Evolutionary conservation across 2,797 vertebrate species (phyloP).

Genomic region (Ctenopoma multispine): DNA sequence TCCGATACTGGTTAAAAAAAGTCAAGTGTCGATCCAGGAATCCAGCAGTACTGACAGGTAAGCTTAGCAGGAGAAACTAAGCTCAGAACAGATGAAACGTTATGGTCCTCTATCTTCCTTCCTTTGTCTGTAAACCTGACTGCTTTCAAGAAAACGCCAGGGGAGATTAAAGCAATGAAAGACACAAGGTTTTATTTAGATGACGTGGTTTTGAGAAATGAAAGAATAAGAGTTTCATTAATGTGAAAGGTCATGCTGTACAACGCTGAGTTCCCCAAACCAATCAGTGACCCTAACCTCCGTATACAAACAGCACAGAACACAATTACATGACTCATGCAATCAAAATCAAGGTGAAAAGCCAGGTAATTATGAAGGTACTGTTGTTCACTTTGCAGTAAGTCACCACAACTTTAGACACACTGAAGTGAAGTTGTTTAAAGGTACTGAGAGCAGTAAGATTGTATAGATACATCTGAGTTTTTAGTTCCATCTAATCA

Average conservation of each 20-base stretch:
- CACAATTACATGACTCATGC: not conserved
- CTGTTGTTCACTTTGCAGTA: not conserved
- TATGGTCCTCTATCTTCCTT: not conserved
- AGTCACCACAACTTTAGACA: too few species aligned
- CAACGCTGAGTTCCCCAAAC: not conserved
- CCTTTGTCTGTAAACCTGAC: not conserved
- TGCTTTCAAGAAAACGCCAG: not conserved
- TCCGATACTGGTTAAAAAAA: not conserved
- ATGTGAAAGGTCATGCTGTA: not conserved
- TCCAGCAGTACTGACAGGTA: not conserved
- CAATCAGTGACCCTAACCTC: not conserved
- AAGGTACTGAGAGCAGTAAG: not conserved
- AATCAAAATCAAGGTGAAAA: not conserved
- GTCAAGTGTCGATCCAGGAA: not conserved
- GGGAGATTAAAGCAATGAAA: not conserved
- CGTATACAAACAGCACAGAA: not conserved
- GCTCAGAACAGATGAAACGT: not conserved
- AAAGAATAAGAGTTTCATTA: not conserved
- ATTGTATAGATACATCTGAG: too few species aligned
- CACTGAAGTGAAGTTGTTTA: not conserved
- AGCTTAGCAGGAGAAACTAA: conserved; percentile 2
- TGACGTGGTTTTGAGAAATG: not conserved
- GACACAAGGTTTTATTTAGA: not conserved
- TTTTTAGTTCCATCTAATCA: too few species aligned
- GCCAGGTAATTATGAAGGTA: not conserved